Conservation (phyloP, 2,113 vertebrate species). For the Atlantisia rogersi region DNA sequence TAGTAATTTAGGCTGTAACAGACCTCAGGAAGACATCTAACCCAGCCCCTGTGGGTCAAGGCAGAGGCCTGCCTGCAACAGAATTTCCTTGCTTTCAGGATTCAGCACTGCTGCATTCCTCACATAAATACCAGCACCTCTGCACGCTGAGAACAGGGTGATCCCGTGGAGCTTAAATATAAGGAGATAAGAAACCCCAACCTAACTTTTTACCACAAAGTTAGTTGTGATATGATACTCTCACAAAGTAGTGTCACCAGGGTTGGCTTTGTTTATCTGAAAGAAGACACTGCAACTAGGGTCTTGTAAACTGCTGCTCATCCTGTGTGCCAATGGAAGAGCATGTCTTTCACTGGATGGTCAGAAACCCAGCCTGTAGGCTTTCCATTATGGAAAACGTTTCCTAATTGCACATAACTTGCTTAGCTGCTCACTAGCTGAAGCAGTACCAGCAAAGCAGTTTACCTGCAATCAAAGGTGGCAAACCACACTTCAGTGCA, state of each 20-base stretch:
- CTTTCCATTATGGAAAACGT: background rate
- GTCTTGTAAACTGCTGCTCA: background rate
- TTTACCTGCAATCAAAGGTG: background rate
- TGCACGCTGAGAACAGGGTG: background rate
- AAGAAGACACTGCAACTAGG: background rate
- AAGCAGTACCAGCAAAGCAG: background rate
- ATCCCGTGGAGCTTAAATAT: background rate
- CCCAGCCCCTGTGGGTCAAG: too few relatives aligned
- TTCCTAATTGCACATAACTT: background rate
- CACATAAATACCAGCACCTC: background rate
- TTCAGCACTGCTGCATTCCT: background rate
- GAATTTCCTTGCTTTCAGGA: background rate
- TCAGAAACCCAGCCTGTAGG: background rate
- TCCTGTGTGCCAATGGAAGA: background rate
- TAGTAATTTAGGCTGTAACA: background rate
- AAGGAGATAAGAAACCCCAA: background rate
- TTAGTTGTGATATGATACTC: rapidly evolving
- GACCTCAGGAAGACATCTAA: background rate
- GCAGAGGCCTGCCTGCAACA: background rate
- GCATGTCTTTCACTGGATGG: background rate
- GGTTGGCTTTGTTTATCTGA: background rate
- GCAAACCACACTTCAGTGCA: background rate
- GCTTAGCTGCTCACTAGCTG: background rate
- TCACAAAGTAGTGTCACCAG: background rate
- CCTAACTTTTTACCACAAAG: background rate